These are phyloP conservation scores for Eriosoma lanigerum DNA, from an alignment of 1,140 invertebrate species.

Conservation along the genomic window DNA sequence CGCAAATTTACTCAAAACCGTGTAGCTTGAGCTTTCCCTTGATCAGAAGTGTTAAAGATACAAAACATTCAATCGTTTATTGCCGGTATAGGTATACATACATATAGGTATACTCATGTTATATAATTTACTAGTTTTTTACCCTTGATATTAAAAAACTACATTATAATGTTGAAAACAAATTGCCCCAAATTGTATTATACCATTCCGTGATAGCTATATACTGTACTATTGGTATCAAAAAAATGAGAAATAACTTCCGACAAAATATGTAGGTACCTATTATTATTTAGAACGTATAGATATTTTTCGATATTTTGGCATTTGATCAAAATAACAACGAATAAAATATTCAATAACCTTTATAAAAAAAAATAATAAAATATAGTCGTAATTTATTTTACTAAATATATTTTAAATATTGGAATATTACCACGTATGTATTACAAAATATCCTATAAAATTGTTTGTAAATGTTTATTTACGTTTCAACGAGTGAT, in stretches of 20 bases:
- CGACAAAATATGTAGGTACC: neutral
- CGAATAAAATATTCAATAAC: no score
- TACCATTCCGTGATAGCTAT: neutral
- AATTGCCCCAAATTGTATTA: no score
- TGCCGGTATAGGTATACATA: neutral
- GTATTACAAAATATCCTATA: no score
- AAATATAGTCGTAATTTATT: no score
- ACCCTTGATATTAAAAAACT: slow-evolving; percentile 17
- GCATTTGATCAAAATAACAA: no score
- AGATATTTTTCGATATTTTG: no score
- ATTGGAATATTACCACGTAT: no score
- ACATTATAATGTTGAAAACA: neutral
- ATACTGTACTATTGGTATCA: no score
- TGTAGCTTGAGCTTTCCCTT: neutral
- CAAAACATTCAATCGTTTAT: neutral
- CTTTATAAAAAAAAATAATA: no score
- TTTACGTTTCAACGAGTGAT: no score
- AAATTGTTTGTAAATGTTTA: no score
- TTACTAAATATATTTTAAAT: no score
- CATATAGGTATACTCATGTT: neutral
- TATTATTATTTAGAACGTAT: neutral
- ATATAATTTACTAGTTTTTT: neutral
- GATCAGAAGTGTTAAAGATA: neutral
- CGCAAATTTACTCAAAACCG: neutral
- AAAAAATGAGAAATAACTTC: neutral